Base-by-base conservation (phyloP, 2,797 vertebrate genomes). In the Tamandua tetradactyla region DNA sequence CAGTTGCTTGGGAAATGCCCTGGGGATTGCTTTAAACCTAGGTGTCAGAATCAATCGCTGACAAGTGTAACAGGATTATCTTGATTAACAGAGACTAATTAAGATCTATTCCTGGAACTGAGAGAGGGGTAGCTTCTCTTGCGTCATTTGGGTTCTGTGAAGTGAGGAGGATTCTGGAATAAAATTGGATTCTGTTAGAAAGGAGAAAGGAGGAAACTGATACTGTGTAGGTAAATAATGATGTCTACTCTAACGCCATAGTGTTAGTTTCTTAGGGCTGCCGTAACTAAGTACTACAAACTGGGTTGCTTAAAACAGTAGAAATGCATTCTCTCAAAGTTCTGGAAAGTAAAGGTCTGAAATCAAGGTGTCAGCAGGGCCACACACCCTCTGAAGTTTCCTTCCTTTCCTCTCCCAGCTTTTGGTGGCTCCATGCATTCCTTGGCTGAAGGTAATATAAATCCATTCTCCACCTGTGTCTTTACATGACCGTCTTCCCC, bases 121-220 rank as follows among this genome's bases (percentile, higher is more conserved):
- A 92, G 40, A 30, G 83, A 87, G 13, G 42, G 35, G 23, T 81
- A 74, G 64, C 23, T 83, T 92, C n/a, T 89, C 47, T 35, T 25
- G 52, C 23, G 25, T 78, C 49, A 40, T 0, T 23, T 62, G 49
- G 52, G n/a, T 14, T 74, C 23, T 90, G 68, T 74, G 86, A 42
- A 95, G 6, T n/a, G 71, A 94, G 25, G 44, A 81, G 49, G 22
- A 35, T 81, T 42, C 14, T 69, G 80, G 40, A 90, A 81, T 30
- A 75, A 64, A 90, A 86, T 17, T 47, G 18, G 30, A 30, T 62
- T 90, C 52, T 69, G 23, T 93, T 95, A 74, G 52, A 75, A 93
- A 75, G 52, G 18, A 32, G 44, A 61, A 94, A 88, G 42, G 25
- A 30, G 18, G 30, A 89, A 62, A 72, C 72, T 64, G 40, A 76